phyloP scores from a whole-genome alignment of 2,113 vertebrate genomes.

The Drymodes brunneopygia region DNA sequence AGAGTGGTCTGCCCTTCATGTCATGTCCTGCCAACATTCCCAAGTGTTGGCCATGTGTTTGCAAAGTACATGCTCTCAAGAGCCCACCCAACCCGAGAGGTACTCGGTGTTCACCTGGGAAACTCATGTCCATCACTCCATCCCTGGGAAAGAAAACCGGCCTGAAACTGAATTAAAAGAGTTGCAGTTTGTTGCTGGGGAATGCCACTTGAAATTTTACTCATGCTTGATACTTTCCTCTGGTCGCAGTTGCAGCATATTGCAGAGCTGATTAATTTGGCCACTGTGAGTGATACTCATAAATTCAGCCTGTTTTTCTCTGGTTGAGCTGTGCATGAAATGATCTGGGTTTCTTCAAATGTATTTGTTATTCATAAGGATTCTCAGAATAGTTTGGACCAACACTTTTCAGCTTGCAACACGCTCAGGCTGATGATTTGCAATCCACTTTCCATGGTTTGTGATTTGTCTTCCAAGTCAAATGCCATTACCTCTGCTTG shows the following conservation, averaged over 20 bases:
- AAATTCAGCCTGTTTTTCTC: slow-evolving; percentile 23
- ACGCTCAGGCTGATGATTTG: background rate
- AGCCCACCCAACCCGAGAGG: background rate
- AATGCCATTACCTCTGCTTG: slow-evolving; percentile 1
- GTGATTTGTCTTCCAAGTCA: slow-evolving; percentile 16
- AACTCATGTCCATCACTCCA: background rate
- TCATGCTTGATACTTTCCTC: background rate
- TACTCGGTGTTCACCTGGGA: background rate
- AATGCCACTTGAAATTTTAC: background rate
- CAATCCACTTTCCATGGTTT: slow-evolving; percentile 11
- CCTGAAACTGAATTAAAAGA: background rate
- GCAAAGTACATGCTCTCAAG: accelerated
- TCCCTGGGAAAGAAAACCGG: background rate
- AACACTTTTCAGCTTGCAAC: background rate
- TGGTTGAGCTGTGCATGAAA: background rate
- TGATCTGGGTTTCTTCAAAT: background rate
- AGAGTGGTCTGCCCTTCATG: background rate
- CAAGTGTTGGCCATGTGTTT: background rate
- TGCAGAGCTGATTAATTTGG: slow-evolving; percentile 6
- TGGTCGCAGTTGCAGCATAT: background rate
- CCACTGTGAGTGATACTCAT: background rate
- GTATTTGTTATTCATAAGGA: slow-evolving; percentile 31
- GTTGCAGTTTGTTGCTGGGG: background rate
- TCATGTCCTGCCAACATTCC: background rate
- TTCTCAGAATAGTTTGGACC: slow-evolving; percentile 20